Evolutionary conservation across 92 coral and sea anemone genomes (phyloP).

Genomic region (Porites cylindrica): DNA sequence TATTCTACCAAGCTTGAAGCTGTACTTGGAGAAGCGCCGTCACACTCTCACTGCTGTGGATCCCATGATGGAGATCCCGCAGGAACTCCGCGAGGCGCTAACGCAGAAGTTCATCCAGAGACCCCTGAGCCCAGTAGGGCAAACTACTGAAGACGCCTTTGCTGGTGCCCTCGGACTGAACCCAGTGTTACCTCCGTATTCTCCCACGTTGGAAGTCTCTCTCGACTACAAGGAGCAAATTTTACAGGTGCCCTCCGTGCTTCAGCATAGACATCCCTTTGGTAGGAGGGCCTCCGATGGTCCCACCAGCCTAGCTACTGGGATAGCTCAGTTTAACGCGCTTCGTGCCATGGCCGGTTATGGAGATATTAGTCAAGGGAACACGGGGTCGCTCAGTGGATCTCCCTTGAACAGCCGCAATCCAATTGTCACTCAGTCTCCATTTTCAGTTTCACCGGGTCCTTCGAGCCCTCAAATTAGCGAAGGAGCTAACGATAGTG

Average conservation of each 20-base stretch:
- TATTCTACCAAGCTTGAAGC: constrained; percentile 88
- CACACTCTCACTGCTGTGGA: constrained; percentile 94
- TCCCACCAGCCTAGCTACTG: constrained; percentile 93
- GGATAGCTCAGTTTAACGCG: constrained; percentile 96
- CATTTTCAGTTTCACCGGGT: constrained; percentile 83
- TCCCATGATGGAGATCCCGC: constrained; percentile 89
- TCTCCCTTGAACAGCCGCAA: constrained; percentile 61
- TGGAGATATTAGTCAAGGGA: constrained; percentile 68
- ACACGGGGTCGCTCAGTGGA: constrained; percentile 81
- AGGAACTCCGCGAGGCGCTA: constrained; percentile 81
- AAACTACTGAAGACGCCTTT: constrained; percentile 38
- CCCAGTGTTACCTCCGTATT: constrained; percentile 76
- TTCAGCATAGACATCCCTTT: constrained; percentile 88
- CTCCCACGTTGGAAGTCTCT: constrained; percentile 83
- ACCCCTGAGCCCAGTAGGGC: constrained; percentile 78
- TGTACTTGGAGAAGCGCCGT: constrained; percentile 87
- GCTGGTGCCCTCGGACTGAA: constrained; percentile 66
- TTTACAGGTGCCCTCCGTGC: constrained; percentile 90
- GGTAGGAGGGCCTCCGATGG: constrained; percentile 98
- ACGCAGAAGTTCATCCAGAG: constrained; percentile 72
- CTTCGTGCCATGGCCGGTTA: constrained; percentile 81
- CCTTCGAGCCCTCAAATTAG: constrained; percentile 93
- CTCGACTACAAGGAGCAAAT: constrained; percentile 92
- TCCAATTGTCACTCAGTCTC: constrained; percentile 53
- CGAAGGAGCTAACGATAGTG: constrained; percentile 95